These are phyloP conservation scores for Cydia amplana DNA, from an alignment of 1,140 invertebrate species.

Conservation along the genomic window DNA sequence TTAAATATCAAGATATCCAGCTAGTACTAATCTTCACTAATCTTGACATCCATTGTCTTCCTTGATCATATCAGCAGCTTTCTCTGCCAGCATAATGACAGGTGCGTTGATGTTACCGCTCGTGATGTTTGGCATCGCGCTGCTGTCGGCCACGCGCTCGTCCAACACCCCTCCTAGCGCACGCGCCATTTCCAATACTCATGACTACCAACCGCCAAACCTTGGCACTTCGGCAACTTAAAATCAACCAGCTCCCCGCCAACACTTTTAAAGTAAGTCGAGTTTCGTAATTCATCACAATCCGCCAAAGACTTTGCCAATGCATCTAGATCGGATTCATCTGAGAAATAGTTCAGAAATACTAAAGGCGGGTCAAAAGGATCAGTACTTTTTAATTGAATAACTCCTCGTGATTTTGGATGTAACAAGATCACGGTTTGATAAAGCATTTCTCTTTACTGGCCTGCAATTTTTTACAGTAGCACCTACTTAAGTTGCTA, in stretches of 20 bases:
- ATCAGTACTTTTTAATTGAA: constrained; percentile 41
- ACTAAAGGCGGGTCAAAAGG: constrained; percentile 45
- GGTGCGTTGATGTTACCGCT: constrained; percentile 49
- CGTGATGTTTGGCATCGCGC: constrained; percentile 54
- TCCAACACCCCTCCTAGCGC: constrained; percentile 45
- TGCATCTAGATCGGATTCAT: constrained; percentile 41
- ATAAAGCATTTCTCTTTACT: constrained; percentile 39
- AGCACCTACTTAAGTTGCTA: too few species aligned
- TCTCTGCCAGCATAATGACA: constrained; percentile 82
- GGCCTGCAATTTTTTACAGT: too few species aligned
- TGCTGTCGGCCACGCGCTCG: constrained; percentile 63
- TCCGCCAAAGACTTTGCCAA: constrained; percentile 38
- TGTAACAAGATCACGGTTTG: constrained; percentile 35
- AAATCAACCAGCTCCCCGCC: constrained; percentile 38
- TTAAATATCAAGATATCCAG: too few species aligned
- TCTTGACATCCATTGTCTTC: constrained; percentile 44
- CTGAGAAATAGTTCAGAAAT: constrained; percentile 34
- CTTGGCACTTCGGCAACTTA: constrained; percentile 31
- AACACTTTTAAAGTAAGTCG: constrained; percentile 40
- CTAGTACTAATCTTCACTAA: too few species aligned
- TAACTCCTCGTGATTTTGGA: constrained; percentile 45
- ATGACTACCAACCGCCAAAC: constrained; percentile 18
- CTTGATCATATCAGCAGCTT: constrained; percentile 82
- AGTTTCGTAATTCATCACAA: constrained; percentile 36
- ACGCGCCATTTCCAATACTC: constrained; percentile 46